Base-by-base conservation (phyloP, 2,113 vertebrate species). In the Gulo gulo region DNA sequence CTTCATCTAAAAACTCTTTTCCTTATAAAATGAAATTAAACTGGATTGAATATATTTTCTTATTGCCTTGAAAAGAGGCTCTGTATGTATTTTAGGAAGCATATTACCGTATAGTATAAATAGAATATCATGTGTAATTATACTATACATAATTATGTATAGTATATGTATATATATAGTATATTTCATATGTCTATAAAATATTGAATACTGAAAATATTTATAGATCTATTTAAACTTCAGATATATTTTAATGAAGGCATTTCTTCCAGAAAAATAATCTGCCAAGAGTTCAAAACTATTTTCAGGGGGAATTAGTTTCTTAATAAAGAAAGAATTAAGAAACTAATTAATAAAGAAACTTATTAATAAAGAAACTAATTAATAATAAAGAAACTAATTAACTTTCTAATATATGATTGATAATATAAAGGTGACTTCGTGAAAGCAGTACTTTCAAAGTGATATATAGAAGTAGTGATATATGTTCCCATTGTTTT, bases 1-100 rank as follows among this genome's bases (percentile, higher is more conserved):
- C 63, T 76, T 96, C 14, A 83, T 93, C 45, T 67, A 47, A 88
- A 96, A 83, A 31, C 9, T 67, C 29, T 63, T 69, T 34, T 13
- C 9, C 36, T 83, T 83, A 78, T 26, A 93, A 88, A 96, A 83
- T 76, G 15, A 92, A 92, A 86, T 87, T 36, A 93, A 67, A 76
- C 24, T 52, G 11, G 21, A 34, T 76, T 39, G 16, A 67, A 83
- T 83, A 47, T 26, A 13, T 59, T 29, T 80, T 71, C 23, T 42
- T 85, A 67, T 79, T 91, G 34, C 12, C 16, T 4, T 47, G 16
- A 69, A 78, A 91, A 39, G 74, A 7, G 47, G 73, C 24, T 55
- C 55, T 29, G 7, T 39, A 52, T 80, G 7, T 21, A 80, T 69
- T 71, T 81, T 18, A 55, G 21, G 39, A 81, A 94, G 5, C 29